Base-by-base conservation (phyloP, 2,888 invertebrate species). In the Callimorpha dominula region DNA sequence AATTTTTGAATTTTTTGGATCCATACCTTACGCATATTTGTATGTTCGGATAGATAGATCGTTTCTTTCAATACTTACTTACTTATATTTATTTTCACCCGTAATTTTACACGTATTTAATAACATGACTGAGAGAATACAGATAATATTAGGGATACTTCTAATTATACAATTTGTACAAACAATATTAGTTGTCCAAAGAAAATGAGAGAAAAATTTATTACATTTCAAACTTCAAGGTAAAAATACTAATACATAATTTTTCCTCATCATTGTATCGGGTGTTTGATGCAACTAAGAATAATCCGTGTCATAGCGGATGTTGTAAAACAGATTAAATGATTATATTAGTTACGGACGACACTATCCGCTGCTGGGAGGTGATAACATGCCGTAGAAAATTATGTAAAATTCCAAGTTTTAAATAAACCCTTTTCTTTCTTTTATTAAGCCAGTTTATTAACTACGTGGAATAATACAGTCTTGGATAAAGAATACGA, bases 1-100 rank as follows among this genome's bases (percentile, higher is more conserved):
- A 67, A 70, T 74, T 75, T 82, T 74, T 75, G 5, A 74, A 71
- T 79, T 69, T 12, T 73, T 77, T 83, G 31, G 69, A 65, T 75
- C 70, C 74, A 64, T 72, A 73, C 70, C 72, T 77, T 76, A 76
- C 67, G 73, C 79, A 77, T 62, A 65, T 17, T 43, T 71, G 52
- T 52, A 52, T 68, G 14, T 31, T 63, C 63, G 15, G 12, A 60
- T 31, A 46, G 46, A 70, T 49, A 49, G 66, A 60, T 46, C 8
- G 63, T 57, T 50, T 42, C 65, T 54, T 71, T 60, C 50, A 57
- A 68, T 57, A 43, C 15, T n/a, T 68, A 63, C 17, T n/a, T 68
- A 63, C 43, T 50, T n/a, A 60, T 70, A 50, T 42, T 52, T 11
- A 65, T 54, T 17, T 70, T 15, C 46, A 52, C 15, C 64, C 8